A percentile compares a stretch with the other conserved stretches of the same genome.
phyloP scores from a whole-genome alignment of 2,797 vertebrate genomes.

The Parauchenoglanis punctatus region DNA sequence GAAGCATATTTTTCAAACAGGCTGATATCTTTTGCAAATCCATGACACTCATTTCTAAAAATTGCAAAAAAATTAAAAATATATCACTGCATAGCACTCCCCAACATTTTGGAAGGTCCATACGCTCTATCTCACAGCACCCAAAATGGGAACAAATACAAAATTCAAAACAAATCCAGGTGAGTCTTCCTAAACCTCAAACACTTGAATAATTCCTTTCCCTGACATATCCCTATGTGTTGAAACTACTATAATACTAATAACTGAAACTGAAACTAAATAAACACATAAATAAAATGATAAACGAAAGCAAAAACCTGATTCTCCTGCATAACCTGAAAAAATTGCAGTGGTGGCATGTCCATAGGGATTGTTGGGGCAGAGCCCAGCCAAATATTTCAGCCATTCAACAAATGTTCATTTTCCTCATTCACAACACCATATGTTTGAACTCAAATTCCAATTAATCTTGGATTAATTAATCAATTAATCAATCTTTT shows the following conservation, averaged over 20 bases:
- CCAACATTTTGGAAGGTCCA: neutral
- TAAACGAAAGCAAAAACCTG: too few species aligned
- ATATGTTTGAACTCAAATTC: neutral
- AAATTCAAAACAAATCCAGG: neutral
- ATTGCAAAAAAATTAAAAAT: neutral
- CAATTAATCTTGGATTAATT: neutral
- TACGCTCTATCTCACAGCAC: neutral
- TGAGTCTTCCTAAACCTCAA: neutral
- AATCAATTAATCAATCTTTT: neutral
- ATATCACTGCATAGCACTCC: neutral
- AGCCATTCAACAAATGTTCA: neutral
- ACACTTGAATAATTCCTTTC: neutral
- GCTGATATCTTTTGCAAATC: neutral
- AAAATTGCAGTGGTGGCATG: neutral
- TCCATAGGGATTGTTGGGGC: neutral
- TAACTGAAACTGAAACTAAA: neutral
- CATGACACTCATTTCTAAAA: neutral
- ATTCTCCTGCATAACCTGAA: neutral
- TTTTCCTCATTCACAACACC: neutral
- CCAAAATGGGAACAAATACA: neutral
- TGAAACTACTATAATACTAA: neutral
- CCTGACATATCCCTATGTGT: neutral
- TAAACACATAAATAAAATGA: neutral
- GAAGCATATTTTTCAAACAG: neutral
- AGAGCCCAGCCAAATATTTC: neutral